Conservation (phyloP, 2,797 vertebrate species). For the Trematomus bernacchii region DNA sequence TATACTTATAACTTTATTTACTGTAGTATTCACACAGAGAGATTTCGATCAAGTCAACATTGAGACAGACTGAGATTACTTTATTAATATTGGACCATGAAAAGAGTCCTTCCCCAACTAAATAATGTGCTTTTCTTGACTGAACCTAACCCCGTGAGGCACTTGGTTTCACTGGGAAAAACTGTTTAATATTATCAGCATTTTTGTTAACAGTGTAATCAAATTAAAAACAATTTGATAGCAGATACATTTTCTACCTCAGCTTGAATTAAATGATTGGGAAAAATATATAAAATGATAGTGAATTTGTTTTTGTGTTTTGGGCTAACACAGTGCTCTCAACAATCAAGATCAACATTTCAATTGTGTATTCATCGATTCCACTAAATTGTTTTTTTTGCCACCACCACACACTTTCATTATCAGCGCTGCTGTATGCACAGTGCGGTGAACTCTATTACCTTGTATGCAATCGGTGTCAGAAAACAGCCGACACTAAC, state of each 20-base stretch:
- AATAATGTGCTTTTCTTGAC: neutral
- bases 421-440: constrained; percentile 50
- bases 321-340: neutral
- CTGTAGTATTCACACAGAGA: no score
- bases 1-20: no score
- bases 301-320: constrained; percentile 1
- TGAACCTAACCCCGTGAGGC: neutral
- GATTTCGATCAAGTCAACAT: no score
- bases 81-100: neutral
- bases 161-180: neutral
- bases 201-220: no score
- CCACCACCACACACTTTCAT: constrained; percentile 37
- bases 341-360: neutral
- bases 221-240: no score
- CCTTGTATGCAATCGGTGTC: constrained; percentile 54
- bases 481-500: constrained; percentile 63
- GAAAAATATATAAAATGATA: no score
- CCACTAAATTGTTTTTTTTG: constrained; percentile 45
- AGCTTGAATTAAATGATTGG: no score
- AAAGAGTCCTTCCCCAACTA: neutral
- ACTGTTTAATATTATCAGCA: neutral
- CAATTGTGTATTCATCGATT: constrained; percentile 4
- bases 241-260: no score
- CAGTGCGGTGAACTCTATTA: constrained; percentile 54
- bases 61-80: no score